phyloP scores from a whole-genome alignment of 1,140 invertebrate genomes.

The Globodera rostochiensis region DNA sequence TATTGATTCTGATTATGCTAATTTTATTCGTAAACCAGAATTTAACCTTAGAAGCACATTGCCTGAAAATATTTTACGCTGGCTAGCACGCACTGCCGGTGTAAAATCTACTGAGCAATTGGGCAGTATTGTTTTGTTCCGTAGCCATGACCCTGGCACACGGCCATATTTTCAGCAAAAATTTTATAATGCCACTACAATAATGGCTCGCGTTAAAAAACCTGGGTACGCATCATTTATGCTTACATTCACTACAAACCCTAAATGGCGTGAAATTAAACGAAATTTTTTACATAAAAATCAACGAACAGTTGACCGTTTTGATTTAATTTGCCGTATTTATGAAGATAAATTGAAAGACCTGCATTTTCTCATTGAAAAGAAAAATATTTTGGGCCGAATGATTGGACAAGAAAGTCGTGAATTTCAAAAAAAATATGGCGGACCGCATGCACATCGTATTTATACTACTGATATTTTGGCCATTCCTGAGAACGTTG shows the following conservation, averaged over 20 bases:
- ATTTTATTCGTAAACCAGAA: background rate
- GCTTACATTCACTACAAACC: background rate
- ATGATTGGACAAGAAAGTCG: constrained; percentile 1
- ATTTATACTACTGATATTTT: background rate
- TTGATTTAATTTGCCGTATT: background rate
- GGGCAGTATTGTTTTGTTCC: constrained; percentile 1
- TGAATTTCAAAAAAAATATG: constrained; percentile 19
- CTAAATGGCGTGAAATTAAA: constrained; percentile 6
- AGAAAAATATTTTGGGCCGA: background rate
- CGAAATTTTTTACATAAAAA: background rate
- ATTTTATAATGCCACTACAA: constrained; percentile 9
- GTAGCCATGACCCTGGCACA: background rate
- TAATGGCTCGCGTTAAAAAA: background rate
- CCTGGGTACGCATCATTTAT: background rate
- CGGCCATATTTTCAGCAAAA: constrained; percentile 13
- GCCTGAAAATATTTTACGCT: background rate
- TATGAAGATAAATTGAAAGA: constrained; percentile 6
- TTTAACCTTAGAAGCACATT: background rate
- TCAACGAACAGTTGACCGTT: background rate
- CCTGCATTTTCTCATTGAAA: background rate
- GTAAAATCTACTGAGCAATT: background rate
- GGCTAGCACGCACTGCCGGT: background rate
- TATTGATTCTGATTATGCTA: background rate
- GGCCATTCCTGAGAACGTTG: too few species aligned
- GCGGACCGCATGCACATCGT: background rate